phyloP scores from a whole-genome alignment of 2,888 invertebrate species.

The Sesamia inferens region DNA sequence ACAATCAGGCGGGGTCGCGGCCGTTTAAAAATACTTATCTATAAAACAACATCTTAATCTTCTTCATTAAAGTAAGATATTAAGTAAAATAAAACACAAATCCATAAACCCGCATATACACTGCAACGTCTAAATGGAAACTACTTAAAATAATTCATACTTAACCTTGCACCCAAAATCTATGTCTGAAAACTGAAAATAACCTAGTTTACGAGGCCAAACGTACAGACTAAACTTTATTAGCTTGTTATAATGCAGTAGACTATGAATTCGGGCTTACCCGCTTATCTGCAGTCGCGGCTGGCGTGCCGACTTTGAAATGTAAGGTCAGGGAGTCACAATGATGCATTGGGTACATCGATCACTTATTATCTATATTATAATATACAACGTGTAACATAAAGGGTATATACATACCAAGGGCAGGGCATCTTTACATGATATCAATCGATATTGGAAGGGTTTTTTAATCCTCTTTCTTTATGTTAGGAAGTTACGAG shows the following conservation, averaged over 20 bases:
- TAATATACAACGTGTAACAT: no score
- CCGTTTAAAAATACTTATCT: no score
- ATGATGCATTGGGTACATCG: slow-evolving; percentile 35
- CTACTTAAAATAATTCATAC: slow-evolving; percentile 52
- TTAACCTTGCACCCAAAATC: slow-evolving; percentile 65
- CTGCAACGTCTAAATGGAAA: slow-evolving; percentile 48
- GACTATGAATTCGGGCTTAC: slow-evolving; percentile 68
- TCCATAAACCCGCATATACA: slow-evolving; percentile 20
- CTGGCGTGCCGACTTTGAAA: slow-evolving; percentile 45
- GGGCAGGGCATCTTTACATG: no score
- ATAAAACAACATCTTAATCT: background rate
- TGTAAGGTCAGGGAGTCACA: slow-evolving; percentile 62
- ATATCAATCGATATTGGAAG: no score
- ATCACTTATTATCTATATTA: no score
- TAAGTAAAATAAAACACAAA: slow-evolving; percentile 11
- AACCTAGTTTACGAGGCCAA: slow-evolving; percentile 70
- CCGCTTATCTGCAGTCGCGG: slow-evolving; percentile 66
- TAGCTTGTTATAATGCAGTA: slow-evolving; percentile 70
- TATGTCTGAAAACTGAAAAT: slow-evolving; percentile 57
- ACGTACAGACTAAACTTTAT: slow-evolving; percentile 64
- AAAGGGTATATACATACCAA: no score
- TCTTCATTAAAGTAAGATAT: background rate
- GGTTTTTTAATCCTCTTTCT: no score
- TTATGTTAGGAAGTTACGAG: no score
- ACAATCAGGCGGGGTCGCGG: no score